Conservation (phyloP, 2,797 vertebrate species). For the Brachyalestes nurse region DNA sequence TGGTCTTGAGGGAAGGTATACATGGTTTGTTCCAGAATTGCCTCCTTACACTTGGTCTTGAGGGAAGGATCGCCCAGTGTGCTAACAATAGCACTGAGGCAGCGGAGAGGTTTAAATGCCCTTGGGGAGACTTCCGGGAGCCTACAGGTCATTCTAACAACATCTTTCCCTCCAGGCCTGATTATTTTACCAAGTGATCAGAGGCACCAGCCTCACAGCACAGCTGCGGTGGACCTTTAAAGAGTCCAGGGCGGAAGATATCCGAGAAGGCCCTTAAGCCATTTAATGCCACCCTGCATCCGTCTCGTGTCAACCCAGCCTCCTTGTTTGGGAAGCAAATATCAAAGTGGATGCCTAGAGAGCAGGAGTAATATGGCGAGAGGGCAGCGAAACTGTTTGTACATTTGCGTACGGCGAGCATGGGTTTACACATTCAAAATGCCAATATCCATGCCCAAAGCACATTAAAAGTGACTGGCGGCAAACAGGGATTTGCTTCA, state of each 20-base stretch:
- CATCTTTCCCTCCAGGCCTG: constrained; percentile 32
- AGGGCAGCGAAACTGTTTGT: not conserved
- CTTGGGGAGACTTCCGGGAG: not conserved
- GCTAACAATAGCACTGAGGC: constrained; percentile 41
- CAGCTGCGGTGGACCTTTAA: constrained; percentile 27
- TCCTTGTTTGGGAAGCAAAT: constrained; percentile 44
- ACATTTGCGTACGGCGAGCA: constrained; percentile 3
- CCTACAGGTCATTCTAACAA: constrained; percentile 30
- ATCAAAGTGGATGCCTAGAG: constrained; percentile 18
- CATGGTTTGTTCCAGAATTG: not conserved
- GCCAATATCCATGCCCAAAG: not conserved
- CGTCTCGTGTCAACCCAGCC: constrained; percentile 14
- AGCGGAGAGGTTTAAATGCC: constrained; percentile 29
- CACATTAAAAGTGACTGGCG: constrained; percentile 3
- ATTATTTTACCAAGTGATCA: constrained; percentile 49
- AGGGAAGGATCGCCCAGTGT: constrained; percentile 23
- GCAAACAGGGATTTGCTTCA: constrained; percentile 19
- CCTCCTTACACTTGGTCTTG: constrained; percentile 14
- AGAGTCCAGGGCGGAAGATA: constrained; percentile 19
- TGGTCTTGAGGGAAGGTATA: constrained; percentile 10
- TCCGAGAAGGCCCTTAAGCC: constrained; percentile 29
- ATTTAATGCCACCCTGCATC: constrained; percentile 35
- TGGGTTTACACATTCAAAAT: constrained; percentile 10
- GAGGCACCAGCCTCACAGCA: constrained; percentile 12
- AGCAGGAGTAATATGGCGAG: not conserved